Evolutionary conservation across 2,888 invertebrate species (phyloP).

Genomic region (Endotricha flammealis): DNA sequence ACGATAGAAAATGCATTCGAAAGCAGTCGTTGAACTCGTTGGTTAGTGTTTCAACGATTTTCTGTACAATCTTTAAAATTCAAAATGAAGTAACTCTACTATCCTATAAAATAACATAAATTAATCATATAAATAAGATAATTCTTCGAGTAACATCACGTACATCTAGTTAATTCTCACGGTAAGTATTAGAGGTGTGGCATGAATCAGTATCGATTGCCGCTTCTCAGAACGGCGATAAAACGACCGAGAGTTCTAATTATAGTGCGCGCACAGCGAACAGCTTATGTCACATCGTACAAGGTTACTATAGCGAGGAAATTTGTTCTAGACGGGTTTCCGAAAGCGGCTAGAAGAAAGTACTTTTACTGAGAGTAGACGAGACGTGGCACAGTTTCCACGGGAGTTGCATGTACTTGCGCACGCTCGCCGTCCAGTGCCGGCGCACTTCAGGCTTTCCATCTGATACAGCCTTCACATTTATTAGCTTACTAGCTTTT

Average conservation of each 20-base stretch:
- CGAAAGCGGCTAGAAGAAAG: slow-evolving; percentile 75
- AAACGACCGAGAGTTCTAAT: slow-evolving; percentile 50
- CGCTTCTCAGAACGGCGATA: slow-evolving; percentile 47
- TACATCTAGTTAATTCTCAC: slow-evolving; percentile 12
- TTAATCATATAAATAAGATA: no score
- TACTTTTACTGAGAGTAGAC: slow-evolving; percentile 73
- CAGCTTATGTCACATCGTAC: slow-evolving; percentile 67
- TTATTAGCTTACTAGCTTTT: no score
- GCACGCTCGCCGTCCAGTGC: slow-evolving; percentile 21
- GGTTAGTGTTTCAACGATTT: no score
- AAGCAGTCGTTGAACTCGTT: no score
- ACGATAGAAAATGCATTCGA: no score
- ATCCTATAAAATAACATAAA: no score
- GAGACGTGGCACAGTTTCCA: slow-evolving; percentile 73
- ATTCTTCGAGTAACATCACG: slow-evolving; percentile 1
- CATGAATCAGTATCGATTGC: slow-evolving; percentile 42
- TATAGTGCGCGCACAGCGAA: slow-evolving; percentile 50
- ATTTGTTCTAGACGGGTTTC: slow-evolving; percentile 67
- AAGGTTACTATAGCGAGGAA: slow-evolving; percentile 67
- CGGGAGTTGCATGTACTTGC: slow-evolving; percentile 34
- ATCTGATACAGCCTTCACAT: slow-evolving; percentile 30
- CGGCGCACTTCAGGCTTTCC: slow-evolving; percentile 52
- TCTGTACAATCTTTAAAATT: no score
- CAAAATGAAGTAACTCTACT: no score
- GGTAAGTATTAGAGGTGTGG: slow-evolving; percentile 27